Base-by-base conservation (phyloP, 2,113 vertebrate genomes). In the Litocranius walleri region DNA sequence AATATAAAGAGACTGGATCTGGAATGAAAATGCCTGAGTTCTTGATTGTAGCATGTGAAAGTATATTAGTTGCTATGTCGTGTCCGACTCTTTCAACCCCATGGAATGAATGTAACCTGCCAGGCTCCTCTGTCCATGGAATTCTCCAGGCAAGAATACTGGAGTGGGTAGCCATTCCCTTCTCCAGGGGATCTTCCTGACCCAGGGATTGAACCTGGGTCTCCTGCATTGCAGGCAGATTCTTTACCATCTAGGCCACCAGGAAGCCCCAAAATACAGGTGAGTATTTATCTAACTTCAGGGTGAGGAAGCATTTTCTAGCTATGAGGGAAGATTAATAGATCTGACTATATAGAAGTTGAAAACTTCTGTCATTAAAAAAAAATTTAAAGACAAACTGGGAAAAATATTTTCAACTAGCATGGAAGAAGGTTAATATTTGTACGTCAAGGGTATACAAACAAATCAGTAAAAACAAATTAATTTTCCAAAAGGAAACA, bases 401-500 rank as follows among this genome's bases (percentile, higher is more conserved):
- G 50, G 71, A 94, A 74, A 96, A 96, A 82, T 19, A 93, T 67
- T 95, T 97, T 95, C 43, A 78, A 83, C 30, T 45, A 85, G 80
- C 36, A 57, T 3, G 80, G 33, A 19, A 97, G 48, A 94, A 95
- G 36, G 50, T 86, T 95, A 77, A 19, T 91, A 89, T 96, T 97
- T 94, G 94, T 95, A 88, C 40, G 40, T 85, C 17, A 92, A 96
- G 50, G 89, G 19, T 36, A 88, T 67, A 54, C 82, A 59, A 80
- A 86, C 94, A 94, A 82, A n/a, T 45, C 16, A 77, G 52, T 78
- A 86, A 91, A 96, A 96, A 89, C 19, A 84, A 94, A 67, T 95
- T 95, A 94, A 61, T 95, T 95, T 40, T 25, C 50, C 36, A n/a
- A 96, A 96, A 98, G 43, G 30, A 90, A 94, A 95, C 43, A 93